These are phyloP conservation scores for Sebastes jordani DNA, from an alignment of 2,797 vertebrate species.

Conservation along the genomic window DNA sequence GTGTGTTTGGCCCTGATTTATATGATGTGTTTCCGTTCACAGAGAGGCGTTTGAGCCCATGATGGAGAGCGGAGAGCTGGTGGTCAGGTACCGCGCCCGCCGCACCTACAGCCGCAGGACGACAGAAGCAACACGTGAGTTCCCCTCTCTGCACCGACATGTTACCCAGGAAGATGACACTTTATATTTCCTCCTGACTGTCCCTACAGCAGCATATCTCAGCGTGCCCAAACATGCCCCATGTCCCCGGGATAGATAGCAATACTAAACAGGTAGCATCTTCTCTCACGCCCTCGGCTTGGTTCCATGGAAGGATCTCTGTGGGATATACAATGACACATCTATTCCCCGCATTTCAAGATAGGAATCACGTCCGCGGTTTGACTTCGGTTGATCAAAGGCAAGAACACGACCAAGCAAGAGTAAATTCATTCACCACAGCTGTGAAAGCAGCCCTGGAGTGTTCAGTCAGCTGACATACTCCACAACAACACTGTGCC, in stretches of 20 bases:
- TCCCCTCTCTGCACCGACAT: neutral
- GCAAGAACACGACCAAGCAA: neutral
- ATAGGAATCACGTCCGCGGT: neutral
- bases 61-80: constrained; percentile 90
- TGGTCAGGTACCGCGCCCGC: constrained; percentile 89
- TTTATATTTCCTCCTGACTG: neutral
- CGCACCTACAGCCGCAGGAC: constrained; percentile 92
- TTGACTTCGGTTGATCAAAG: constrained; percentile 26
- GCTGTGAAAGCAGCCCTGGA: constrained; percentile 37
- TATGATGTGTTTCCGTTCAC: constrained; percentile 9
- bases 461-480: constrained; percentile 26
- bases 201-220: neutral
- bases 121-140: constrained; percentile 91
- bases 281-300: neutral
- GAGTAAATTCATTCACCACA: constrained; percentile 22
- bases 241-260: constrained; percentile 18
- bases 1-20: neutral
- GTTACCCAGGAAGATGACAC: neutral
- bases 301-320: neutral
- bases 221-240: constrained; percentile 42
- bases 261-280: neutral
- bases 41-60: constrained; percentile 92
- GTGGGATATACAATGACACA: neutral
- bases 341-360: neutral
- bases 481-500: neutral